A percentile compares a stretch with the other conserved stretches of the same genome.
Evolutionary conservation across 2,797 vertebrate genomes (phyloP).

Genomic region (Tokudaia tokunoshimensis): DNA sequence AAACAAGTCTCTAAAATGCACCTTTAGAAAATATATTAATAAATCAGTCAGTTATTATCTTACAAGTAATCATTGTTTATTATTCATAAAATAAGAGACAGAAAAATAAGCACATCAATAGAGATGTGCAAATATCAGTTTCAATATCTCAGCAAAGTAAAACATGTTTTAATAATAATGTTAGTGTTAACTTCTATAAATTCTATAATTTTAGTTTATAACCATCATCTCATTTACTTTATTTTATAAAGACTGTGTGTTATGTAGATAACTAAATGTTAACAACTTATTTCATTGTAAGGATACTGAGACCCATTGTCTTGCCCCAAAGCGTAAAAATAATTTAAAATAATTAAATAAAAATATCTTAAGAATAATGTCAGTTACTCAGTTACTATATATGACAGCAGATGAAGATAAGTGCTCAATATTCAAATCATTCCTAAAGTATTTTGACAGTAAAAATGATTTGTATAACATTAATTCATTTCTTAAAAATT

Average conservation of each 20-base stretch:
- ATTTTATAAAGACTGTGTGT: background rate
- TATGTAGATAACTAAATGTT: background rate
- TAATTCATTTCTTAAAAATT: background rate
- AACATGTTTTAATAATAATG: background rate
- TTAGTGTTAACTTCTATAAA: background rate
- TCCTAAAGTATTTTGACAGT: background rate
- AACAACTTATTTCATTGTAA: background rate
- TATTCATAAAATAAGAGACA: background rate
- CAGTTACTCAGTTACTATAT: background rate
- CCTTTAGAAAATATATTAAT: background rate
- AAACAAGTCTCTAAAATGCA: background rate
- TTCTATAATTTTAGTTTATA: background rate
- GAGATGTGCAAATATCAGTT: background rate
- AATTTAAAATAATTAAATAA: background rate
- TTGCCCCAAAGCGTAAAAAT: background rate
- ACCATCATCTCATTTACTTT: background rate
- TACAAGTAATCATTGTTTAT: background rate
- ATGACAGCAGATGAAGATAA: background rate
- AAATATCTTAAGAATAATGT: background rate
- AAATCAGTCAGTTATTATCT: background rate
- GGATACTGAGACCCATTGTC: background rate
- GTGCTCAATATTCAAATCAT: background rate
- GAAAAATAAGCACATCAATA: background rate
- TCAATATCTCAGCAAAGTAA: background rate
- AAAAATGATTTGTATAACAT: slow-evolving; percentile 16